phyloP scores from a whole-genome alignment of 2,888 invertebrate genomes.

The Patella pellucida region DNA sequence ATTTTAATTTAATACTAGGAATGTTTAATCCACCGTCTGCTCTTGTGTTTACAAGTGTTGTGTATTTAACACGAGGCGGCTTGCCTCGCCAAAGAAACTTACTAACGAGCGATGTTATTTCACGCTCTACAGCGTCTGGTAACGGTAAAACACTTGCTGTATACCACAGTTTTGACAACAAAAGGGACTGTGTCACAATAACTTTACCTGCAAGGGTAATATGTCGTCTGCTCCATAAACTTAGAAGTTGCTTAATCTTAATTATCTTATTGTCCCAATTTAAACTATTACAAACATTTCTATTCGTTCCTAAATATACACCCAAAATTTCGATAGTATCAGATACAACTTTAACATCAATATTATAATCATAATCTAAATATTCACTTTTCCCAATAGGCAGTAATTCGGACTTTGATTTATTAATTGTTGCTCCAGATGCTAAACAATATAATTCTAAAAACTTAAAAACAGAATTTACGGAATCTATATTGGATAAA shows the following conservation, averaged over 20 bases:
- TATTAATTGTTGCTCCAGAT: too few species aligned
- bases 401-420: not conserved
- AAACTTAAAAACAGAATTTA: too few species aligned
- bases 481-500: too few species aligned
- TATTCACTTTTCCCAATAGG: not conserved
- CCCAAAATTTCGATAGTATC: not conserved
- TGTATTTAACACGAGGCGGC: not conserved
- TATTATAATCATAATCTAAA: not conserved
- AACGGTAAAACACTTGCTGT: not conserved
- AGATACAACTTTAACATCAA: not conserved
- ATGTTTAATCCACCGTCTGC: not conserved
- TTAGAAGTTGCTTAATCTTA: not conserved
- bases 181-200: not conserved
- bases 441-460: too few species aligned
- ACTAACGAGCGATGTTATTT: not conserved
- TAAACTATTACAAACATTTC: not conserved
- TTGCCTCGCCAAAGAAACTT: not conserved
- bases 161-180: conserved; percentile 9
- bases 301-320: not conserved
- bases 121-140: not conserved
- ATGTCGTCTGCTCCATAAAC: conserved; percentile 8
- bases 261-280: not conserved
- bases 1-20: too few species aligned
- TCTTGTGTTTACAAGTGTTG: not conserved
- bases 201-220: not conserved